Conservation (phyloP, 2,797 vertebrate species). For the Morelia viridis region DNA sequence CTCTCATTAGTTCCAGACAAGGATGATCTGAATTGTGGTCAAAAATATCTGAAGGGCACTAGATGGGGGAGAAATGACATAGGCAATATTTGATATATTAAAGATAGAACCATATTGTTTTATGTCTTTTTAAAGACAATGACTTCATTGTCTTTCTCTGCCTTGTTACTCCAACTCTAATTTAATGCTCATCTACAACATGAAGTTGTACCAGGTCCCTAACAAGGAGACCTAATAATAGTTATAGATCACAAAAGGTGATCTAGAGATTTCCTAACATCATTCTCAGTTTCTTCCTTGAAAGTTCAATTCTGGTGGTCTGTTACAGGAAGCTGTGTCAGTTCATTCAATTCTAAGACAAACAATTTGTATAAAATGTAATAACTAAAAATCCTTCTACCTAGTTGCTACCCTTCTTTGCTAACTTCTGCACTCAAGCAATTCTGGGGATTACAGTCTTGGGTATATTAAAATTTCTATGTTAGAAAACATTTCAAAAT, state of each 20-base stretch:
- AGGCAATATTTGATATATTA: background rate
- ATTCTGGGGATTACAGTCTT: background rate
- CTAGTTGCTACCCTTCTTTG: background rate
- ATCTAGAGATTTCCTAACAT: background rate
- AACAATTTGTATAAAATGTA: background rate
- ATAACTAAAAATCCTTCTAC: background rate
- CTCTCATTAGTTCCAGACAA: background rate
- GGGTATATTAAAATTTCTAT: background rate
- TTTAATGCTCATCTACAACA: too few species aligned
- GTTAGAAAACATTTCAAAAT: background rate
- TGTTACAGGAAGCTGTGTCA: background rate
- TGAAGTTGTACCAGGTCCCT: background rate
- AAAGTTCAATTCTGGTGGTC: background rate
- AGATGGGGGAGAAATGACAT: too few species aligned
- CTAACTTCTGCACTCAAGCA: background rate
- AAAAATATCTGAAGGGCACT: background rate
- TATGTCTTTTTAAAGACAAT: background rate
- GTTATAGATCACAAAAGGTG: background rate
- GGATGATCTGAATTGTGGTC: background rate
- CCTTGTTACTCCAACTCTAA: background rate
- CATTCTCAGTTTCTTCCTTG: background rate
- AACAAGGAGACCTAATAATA: background rate
- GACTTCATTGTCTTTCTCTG: background rate
- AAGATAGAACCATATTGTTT: background rate
- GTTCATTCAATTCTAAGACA: background rate